Evolutionary conservation across 2,113 vertebrate species (phyloP).

Genomic region (Istiophorus platypterus): DNA sequence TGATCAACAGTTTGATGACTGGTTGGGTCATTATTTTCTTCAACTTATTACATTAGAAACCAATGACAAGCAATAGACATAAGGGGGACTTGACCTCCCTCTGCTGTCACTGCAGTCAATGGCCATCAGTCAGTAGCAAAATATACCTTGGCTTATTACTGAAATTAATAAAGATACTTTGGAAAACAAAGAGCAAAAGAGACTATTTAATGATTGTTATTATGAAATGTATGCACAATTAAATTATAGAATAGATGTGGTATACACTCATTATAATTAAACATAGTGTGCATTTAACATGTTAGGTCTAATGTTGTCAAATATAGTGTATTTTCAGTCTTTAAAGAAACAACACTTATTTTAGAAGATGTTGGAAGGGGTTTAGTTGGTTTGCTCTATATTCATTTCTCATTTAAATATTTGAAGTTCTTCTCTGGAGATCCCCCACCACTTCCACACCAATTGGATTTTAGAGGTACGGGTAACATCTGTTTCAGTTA

Average conservation of each 20-base stretch:
- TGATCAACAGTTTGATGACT: constrained; percentile 31
- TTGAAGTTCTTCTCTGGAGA: constrained; percentile 30
- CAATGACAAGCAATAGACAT: constrained; percentile 22
- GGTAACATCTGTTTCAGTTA: constrained; percentile 11
- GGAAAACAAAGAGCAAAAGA: not conserved
- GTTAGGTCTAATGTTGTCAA: not conserved
- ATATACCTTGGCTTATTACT: not conserved
- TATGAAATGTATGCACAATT: not conserved
- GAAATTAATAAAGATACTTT: not conserved
- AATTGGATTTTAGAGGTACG: constrained; percentile 16
- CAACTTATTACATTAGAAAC: constrained; percentile 8
- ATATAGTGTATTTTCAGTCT: not conserved
- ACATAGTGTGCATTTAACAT: not conserved
- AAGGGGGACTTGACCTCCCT: constrained; percentile 7
- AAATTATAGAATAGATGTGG: not conserved
- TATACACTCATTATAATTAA: not conserved
- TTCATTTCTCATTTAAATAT: constrained; percentile 47
- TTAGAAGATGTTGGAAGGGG: not conserved
- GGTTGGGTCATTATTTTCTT: constrained; percentile 16
- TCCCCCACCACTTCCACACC: constrained; percentile 24
- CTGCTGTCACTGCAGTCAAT: constrained; percentile 6
- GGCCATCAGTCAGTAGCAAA: not conserved
- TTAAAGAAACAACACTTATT: not conserved
- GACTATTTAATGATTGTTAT: not conserved
- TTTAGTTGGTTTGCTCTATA: not conserved